phyloP scores from a whole-genome alignment of 2,113 vertebrate species.

The Ammospiza nelsoni region DNA sequence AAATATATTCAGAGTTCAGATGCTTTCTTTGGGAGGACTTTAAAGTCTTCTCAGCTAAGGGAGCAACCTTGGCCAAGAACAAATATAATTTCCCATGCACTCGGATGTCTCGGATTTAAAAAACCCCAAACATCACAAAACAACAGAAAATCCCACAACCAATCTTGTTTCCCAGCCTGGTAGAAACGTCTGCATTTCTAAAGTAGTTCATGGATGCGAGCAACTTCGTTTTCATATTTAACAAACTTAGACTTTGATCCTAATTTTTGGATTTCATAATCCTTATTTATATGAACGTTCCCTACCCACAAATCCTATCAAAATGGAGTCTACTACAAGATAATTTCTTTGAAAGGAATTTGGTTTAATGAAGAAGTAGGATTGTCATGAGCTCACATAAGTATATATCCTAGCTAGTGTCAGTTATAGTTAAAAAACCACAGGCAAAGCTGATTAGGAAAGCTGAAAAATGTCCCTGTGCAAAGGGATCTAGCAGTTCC shows the following conservation, averaged over 20 bases:
- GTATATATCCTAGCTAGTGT: background rate
- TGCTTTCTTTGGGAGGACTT: background rate
- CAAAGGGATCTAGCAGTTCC: background rate
- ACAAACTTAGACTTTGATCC: background rate
- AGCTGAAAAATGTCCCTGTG: background rate
- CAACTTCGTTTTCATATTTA: background rate
- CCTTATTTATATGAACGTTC: background rate
- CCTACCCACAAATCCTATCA: background rate
- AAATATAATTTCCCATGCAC: background rate
- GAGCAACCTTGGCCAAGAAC: background rate
- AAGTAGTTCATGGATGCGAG: background rate
- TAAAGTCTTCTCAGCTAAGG: background rate
- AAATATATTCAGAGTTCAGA: background rate
- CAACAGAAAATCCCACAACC: background rate
- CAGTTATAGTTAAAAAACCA: background rate
- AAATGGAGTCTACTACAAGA: background rate
- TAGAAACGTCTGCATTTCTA: background rate
- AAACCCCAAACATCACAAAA: background rate
- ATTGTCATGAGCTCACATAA: background rate
- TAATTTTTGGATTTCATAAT: background rate
- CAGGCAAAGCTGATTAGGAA: background rate
- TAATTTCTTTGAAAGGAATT: background rate
- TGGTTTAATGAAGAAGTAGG: background rate
- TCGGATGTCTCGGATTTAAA: background rate
- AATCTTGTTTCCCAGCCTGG: background rate